phyloP scores from a whole-genome alignment of 2,888 invertebrate species.

The Dermolepida albohirtum region DNA sequence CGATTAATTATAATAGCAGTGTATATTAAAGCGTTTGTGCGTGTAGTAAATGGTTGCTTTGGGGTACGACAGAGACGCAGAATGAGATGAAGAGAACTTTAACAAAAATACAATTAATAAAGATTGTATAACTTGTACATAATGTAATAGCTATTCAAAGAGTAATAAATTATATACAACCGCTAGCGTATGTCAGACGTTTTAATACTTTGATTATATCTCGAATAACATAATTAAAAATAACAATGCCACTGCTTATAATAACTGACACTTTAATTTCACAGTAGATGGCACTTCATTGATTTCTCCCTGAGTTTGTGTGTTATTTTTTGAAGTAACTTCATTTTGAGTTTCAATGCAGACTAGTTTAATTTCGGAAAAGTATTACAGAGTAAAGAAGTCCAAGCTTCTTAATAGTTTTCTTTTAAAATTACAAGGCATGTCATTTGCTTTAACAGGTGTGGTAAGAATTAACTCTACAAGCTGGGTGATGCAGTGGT shows the following conservation, averaged over 20 bases:
- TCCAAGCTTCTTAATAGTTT: too few species aligned
- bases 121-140: slow-evolving; percentile 42
- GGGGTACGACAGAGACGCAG: background rate
- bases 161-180: slow-evolving; percentile 45
- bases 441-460: too few species aligned
- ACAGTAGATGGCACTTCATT: slow-evolving; percentile 41
- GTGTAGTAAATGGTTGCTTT: background rate
- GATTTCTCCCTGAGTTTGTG: slow-evolving; percentile 9
- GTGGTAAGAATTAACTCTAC: too few species aligned
- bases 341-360: background rate
- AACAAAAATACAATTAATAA: slow-evolving; percentile 43
- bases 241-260: slow-evolving; percentile 44
- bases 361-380: too few species aligned
- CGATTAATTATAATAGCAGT: slow-evolving; percentile 22
- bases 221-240: slow-evolving; percentile 49
- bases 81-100: background rate
- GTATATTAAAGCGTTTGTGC: slow-evolving; percentile 3
- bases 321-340: background rate
- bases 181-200: slow-evolving; percentile 46
- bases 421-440: too few species aligned
- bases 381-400: too few species aligned
- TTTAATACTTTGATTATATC: slow-evolving; percentile 48
- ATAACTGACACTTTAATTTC: slow-evolving; percentile 45
- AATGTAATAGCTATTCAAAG: slow-evolving; percentile 40
- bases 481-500: too few species aligned